Evolutionary conservation across 2,888 invertebrate species (phyloP).

Genomic region (Pterostichus madidus): DNA sequence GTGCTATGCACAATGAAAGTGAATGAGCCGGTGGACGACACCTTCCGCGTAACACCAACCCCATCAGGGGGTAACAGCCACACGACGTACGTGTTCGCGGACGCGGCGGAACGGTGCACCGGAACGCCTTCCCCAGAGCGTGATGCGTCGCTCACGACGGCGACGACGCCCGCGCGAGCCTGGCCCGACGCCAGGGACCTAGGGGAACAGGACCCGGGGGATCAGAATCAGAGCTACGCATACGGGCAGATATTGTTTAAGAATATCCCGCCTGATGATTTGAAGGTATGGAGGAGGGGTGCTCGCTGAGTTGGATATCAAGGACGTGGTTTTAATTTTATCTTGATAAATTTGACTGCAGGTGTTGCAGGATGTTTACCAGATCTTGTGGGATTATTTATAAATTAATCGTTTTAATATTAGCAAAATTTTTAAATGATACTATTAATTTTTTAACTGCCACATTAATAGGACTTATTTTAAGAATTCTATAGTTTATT

Average conservation of each 20-base stretch:
- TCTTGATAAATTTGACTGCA: too few species aligned
- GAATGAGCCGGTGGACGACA: constrained; percentile 67
- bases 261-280: constrained; percentile 56
- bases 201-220: constrained; percentile 47
- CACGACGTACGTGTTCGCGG: constrained; percentile 80
- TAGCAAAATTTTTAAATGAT: too few species aligned
- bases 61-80: constrained; percentile 69
- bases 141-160: constrained; percentile 71
- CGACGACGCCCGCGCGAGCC: constrained; percentile 61
- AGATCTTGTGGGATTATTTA: too few species aligned
- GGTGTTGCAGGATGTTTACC: too few species aligned
- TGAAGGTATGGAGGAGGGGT: constrained; percentile 39
- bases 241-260: constrained; percentile 64
- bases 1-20: constrained; percentile 62
- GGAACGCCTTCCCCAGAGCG: constrained; percentile 80
- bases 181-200: constrained; percentile 30
- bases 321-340: not conserved
- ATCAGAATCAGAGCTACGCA: constrained; percentile 55
- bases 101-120: constrained; percentile 81
- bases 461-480: too few species aligned
- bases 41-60: constrained; percentile 74
- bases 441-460: too few species aligned
- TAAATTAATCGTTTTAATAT: too few species aligned
- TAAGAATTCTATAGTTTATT: too few species aligned
- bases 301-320: not conserved